These are phyloP conservation scores for Mechanitis messenoides DNA, from an alignment of 2,888 invertebrate genomes.

Conservation along the genomic window DNA sequence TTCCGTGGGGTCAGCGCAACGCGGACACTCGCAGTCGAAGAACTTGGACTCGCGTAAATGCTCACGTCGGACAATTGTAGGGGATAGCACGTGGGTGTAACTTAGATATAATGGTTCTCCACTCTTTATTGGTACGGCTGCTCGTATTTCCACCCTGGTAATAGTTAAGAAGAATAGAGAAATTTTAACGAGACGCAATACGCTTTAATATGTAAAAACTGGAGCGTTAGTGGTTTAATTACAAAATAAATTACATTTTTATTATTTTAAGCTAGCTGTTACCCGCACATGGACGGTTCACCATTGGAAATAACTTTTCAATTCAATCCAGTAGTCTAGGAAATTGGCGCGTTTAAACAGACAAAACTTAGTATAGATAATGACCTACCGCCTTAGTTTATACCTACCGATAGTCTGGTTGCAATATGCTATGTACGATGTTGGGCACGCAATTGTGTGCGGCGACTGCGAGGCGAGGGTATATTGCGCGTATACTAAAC, in stretches of 20 bases:
- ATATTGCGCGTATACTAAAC: conserved; percentile 84
- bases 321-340: no score
- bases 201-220: no score
- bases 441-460: conserved; percentile 91
- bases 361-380: no score
- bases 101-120: conserved; percentile 82
- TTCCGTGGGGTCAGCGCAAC: conserved; percentile 88
- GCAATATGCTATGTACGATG: conserved; percentile 83
- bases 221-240: no score
- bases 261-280: no score
- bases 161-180: background rate
- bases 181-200: no score
- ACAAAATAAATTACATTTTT: conserved; percentile 12
- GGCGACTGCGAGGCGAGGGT: conserved; percentile 83
- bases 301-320: no score
- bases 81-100: conserved; percentile 85
- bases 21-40: conserved; percentile 84
- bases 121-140: conserved; percentile 79
- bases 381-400: conserved; percentile 29
- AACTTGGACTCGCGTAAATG: conserved; percentile 85
- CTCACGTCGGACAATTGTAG: conserved; percentile 82
- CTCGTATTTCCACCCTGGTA: conserved; percentile 80
- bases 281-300: no score
- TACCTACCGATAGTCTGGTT: conserved; percentile 57
- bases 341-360: no score